Conservation (phyloP, 1,140 invertebrate genomes). For the Acromyrmex charruanus region DNA sequence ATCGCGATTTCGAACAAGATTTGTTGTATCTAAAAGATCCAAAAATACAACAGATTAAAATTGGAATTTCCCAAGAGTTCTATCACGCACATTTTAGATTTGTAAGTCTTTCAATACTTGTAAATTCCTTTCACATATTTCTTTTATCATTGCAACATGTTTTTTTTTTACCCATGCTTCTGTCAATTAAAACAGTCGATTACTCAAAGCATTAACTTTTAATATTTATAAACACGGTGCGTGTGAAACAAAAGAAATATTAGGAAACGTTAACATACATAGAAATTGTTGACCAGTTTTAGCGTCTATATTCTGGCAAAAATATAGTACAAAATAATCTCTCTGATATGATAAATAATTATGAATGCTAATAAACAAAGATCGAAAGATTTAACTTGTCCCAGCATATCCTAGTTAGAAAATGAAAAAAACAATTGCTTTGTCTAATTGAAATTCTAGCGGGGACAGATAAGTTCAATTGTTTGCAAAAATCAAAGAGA, state of each 20-base stretch:
- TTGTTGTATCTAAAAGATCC: slow-evolving; percentile 66
- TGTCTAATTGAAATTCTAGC: neutral
- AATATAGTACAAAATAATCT: slow-evolving; percentile 38
- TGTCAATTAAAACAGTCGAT: neutral
- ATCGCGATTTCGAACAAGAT: slow-evolving; percentile 59
- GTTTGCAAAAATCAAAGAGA: neutral
- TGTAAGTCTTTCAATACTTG: neutral
- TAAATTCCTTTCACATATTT: slow-evolving; percentile 4
- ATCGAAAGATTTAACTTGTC: slow-evolving; percentile 3
- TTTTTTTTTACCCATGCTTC: neutral
- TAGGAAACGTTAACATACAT: neutral
- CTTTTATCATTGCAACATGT: neutral
- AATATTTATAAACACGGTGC: neutral
- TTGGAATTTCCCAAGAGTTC: neutral
- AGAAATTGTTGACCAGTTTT: slow-evolving; percentile 21
- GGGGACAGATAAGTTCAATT: neutral
- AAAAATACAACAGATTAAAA: slow-evolving; percentile 64
- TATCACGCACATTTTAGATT: neutral
- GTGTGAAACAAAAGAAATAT: neutral
- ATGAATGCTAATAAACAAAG: neutral
- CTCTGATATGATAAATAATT: slow-evolving; percentile 31
- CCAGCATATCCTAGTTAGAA: slow-evolving; percentile 2
- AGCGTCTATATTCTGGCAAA: slow-evolving; percentile 16
- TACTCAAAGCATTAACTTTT: slow-evolving; percentile 7
- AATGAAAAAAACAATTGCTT: slow-evolving; percentile 1